phyloP scores from a whole-genome alignment of 2,888 invertebrate species.

The Kryphioiulus occultus region DNA sequence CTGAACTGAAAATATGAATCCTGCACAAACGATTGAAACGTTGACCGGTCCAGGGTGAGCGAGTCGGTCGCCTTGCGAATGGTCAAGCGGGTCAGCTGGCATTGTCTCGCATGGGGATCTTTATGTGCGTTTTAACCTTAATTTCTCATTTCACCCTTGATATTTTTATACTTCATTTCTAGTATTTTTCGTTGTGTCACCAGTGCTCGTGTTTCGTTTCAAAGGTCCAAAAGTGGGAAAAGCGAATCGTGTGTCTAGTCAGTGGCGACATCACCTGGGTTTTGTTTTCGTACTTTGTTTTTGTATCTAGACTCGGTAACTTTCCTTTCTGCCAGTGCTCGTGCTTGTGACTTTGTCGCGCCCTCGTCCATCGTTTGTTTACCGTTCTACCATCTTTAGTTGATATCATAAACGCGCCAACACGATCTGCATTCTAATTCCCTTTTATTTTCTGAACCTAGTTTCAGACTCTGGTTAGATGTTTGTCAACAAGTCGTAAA shows the following conservation, averaged over 20 bases:
- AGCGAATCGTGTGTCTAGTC: not conserved
- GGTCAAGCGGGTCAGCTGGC: too few species aligned
- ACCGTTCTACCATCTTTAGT: not conserved
- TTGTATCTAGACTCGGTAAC: not conserved
- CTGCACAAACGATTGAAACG: too few species aligned
- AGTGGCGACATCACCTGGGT: not conserved
- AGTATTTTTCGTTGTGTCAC: too few species aligned
- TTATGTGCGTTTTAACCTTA: too few species aligned
- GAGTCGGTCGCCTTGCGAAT: too few species aligned
- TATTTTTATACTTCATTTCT: slow-evolving; percentile 75
- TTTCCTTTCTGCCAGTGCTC: not conserved
- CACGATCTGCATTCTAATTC: not conserved
- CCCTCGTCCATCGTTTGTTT: not conserved
- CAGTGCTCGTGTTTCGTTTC: not conserved
- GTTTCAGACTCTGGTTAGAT: not conserved
- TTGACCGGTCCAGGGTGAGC: too few species aligned
- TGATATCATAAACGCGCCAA: not conserved
- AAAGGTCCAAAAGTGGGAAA: not conserved
- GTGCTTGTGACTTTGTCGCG: not conserved
- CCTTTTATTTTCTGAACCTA: not conserved
- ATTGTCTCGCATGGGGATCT: too few species aligned
- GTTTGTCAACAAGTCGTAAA: not conserved
- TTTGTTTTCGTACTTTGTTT: too few species aligned
- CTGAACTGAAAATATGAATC: too few species aligned
- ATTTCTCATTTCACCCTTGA: too few species aligned